These are phyloP conservation scores for Pseudoatta argentina DNA, from an alignment of 1,140 invertebrate species.

Conservation along the genomic window DNA sequence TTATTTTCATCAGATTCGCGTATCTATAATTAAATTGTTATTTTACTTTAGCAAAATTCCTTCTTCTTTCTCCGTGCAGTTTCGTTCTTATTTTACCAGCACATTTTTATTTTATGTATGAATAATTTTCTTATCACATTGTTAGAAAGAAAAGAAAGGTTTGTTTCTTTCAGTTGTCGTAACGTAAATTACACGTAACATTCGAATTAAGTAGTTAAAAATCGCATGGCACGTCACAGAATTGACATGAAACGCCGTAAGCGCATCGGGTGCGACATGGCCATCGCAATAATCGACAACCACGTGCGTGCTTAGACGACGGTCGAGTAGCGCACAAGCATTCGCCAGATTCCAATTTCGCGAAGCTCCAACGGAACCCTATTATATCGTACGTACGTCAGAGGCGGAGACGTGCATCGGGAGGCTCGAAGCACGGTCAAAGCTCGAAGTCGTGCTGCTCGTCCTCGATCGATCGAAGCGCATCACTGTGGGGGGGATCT, in stretches of 20 bases:
- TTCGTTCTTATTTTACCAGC: background rate
- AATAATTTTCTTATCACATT: background rate
- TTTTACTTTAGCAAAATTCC: too few relatives aligned
- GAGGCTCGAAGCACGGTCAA: slow-evolving; percentile 61
- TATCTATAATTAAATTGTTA: too few relatives aligned
- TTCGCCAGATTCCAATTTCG: slow-evolving; percentile 72
- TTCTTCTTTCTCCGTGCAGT: too few relatives aligned
- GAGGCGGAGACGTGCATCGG: slow-evolving; percentile 64
- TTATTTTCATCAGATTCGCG: too few relatives aligned
- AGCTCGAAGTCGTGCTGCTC: slow-evolving; percentile 61
- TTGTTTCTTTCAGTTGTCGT: background rate
- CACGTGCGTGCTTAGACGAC: slow-evolving; percentile 39
- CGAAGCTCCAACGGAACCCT: slow-evolving; percentile 55
- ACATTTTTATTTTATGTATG: background rate
- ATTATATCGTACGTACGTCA: slow-evolving; percentile 66
- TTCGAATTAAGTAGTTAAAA: background rate
- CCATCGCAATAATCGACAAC: slow-evolving; percentile 51
- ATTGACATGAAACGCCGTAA: background rate
- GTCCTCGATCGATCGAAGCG: slow-evolving; percentile 62
- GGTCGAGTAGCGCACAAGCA: slow-evolving; percentile 57
- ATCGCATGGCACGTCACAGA: background rate
- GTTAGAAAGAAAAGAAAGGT: background rate
- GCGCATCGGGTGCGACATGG: background rate
- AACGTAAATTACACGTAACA: background rate
- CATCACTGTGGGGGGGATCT: slow-evolving; percentile 57